phyloP scores from a whole-genome alignment of 1,140 invertebrate genomes.

The Diplogasteroides magnus region DNA sequence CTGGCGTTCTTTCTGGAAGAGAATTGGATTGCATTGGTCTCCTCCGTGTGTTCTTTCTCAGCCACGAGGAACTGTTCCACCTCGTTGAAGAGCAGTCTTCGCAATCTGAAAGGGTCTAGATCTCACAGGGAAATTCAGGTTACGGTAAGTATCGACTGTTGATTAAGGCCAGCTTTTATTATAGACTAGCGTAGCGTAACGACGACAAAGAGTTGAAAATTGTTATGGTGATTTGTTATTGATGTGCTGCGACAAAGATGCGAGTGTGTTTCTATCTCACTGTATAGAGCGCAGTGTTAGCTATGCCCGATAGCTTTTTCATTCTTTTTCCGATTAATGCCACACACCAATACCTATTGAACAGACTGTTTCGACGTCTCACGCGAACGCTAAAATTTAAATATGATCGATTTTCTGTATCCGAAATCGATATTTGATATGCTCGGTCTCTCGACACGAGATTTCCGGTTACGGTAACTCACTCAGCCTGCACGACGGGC shows the following conservation, averaged over 20 bases:
- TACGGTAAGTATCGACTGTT: no score
- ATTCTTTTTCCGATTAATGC: no score
- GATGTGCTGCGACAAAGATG: no score
- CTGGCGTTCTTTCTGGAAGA: constrained; percentile 20
- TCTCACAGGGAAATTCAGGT: no score
- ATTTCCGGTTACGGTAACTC: not conserved
- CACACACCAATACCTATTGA: no score
- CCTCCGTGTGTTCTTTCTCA: constrained; percentile 7
- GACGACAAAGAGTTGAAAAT: no score
- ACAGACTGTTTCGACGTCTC: not conserved
- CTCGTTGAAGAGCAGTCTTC: constrained; percentile 31
- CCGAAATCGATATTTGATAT: not conserved
- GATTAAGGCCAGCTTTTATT: no score
- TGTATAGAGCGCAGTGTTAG: no score
- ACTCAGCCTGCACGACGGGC: constrained; percentile 33
- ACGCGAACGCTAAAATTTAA: not conserved
- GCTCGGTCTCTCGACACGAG: not conserved
- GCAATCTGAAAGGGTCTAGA: constrained; percentile 33
- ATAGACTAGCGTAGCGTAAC: no score
- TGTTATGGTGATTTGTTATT: no score
- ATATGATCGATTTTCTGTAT: not conserved
- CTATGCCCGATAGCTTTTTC: no score
- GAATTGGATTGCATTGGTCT: constrained; percentile 28
- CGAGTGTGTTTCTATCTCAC: no score
- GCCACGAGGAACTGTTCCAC: constrained; percentile 31